A percentile compares a stretch with the other conserved stretches of the same genome.
These are phyloP conservation scores for Nasonia longicornis DNA, from an alignment of 1,140 invertebrate species.

Conservation along the genomic window DNA sequence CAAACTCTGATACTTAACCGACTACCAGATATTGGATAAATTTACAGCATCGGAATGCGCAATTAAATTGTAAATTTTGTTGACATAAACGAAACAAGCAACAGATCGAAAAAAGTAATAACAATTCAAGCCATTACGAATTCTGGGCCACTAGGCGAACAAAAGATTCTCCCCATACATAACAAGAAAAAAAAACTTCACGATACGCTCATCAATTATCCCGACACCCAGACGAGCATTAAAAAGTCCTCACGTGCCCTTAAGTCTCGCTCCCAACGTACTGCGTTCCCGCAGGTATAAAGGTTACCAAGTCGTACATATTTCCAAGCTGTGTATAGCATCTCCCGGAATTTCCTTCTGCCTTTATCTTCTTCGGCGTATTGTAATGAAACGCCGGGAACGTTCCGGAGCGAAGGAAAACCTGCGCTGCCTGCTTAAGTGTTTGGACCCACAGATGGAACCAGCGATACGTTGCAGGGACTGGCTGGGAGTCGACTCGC, in stretches of 20 bases:
- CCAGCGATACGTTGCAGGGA: not conserved
- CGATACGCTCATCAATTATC: not conserved
- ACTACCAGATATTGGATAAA: too few species aligned
- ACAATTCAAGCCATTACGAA: too few species aligned
- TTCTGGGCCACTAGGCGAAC: too few species aligned
- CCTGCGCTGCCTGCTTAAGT: too few species aligned
- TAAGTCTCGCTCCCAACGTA: not conserved
- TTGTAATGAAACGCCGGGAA: conserved; percentile 1
- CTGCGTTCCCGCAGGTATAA: conserved; percentile 15
- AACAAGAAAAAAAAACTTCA: too few species aligned
- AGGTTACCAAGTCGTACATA: not conserved
- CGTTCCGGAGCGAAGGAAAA: not conserved
- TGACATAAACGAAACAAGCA: too few species aligned
- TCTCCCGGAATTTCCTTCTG: not conserved
- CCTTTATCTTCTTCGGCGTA: not conserved
- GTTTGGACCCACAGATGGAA: not conserved
- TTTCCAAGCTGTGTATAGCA: not conserved
- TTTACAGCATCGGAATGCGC: too few species aligned
- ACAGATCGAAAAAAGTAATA: too few species aligned
- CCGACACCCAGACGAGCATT: not conserved
- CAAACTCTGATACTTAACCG: too few species aligned
- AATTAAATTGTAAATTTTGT: too few species aligned
- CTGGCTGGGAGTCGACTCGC: not conserved
- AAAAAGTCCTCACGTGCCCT: not conserved
- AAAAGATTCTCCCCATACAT: too few species aligned